A percentile compares a stretch with the other conserved stretches of the same genome.
These are phyloP conservation scores for Drosophila ananassae DNA, from an alignment of 1,140 invertebrate species.

Conservation along the genomic window DNA sequence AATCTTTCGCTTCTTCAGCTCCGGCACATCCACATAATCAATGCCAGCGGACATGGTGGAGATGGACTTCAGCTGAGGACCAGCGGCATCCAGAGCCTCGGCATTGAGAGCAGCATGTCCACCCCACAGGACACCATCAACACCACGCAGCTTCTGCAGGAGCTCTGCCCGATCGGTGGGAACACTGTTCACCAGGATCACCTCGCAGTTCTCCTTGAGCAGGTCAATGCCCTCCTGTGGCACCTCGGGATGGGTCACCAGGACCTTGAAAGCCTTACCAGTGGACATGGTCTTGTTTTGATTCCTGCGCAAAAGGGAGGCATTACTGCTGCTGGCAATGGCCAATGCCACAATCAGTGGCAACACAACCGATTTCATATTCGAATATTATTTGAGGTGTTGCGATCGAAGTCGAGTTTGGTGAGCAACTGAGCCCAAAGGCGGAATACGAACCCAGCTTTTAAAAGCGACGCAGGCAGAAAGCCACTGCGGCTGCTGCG, in stretches of 20 bases:
- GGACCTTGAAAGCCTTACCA: conserved; percentile 75
- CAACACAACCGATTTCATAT: conserved; percentile 40
- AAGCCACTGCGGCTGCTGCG: conserved; percentile 22
- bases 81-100: conserved; percentile 89
- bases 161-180: conserved; percentile 85
- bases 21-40: conserved; percentile 90
- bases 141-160: conserved; percentile 86
- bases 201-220: conserved; percentile 69
- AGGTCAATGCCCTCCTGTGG: conserved; percentile 83
- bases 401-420: conserved; percentile 42
- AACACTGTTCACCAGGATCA: conserved; percentile 61
- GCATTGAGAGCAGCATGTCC: conserved; percentile 89
- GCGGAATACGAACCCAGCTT: conserved; percentile 54
- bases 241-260: conserved; percentile 84
- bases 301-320: conserved; percentile 45
- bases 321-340: conserved; percentile 37
- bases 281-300: conserved; percentile 58
- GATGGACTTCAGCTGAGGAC: conserved; percentile 91
- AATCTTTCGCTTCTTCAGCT: conserved; percentile 88
- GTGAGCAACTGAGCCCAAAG: conserved; percentile 45
- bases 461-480: conserved; percentile 36
- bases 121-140: conserved; percentile 88
- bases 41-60: conserved; percentile 95
- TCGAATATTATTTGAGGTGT: neutral
- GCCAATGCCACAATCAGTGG: conserved; percentile 27